Evolutionary conservation across 92 coral and sea anemone genomes (phyloP).

Genomic region (Plumapathes pennacea): DNA sequence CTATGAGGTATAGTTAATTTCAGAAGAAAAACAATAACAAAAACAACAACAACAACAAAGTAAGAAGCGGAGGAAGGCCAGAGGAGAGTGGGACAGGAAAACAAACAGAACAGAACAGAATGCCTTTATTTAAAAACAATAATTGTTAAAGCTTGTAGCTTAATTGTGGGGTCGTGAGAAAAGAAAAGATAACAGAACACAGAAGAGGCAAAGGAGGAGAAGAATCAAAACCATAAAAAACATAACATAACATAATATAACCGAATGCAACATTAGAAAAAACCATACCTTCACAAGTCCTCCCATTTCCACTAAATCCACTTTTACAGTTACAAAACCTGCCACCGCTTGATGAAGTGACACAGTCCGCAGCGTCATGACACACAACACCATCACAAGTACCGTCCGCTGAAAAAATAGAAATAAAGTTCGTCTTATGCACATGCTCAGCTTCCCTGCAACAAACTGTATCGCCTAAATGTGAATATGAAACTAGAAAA

Average conservation of each 20-base stretch:
- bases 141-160: too few species aligned
- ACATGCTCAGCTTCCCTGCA: not conserved
- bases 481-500: too few species aligned
- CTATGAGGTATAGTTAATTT: conserved; percentile 27
- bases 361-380: conserved; percentile 59
- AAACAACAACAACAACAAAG: not conserved
- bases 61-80: not conserved
- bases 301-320: conserved; percentile 73
- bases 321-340: conserved; percentile 63
- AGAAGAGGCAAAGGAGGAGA: too few species aligned
- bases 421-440: not conserved
- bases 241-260: too few species aligned
- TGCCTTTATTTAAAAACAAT: too few species aligned
- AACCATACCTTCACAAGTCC: conserved; percentile 53
- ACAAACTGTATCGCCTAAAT: not conserved
- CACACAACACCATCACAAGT: conserved; percentile 73
- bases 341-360: conserved; percentile 40
- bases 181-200: too few species aligned
- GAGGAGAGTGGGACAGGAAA: not conserved
- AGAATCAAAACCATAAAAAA: not conserved
- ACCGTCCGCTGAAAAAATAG: conserved; percentile 58
- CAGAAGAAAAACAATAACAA: not conserved
- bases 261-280: not conserved
- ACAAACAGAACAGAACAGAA: too few species aligned
- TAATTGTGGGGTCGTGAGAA: too few species aligned